Conservation (phyloP, 2,888 invertebrate genomes). For the Stenichneumon culpator region DNA sequence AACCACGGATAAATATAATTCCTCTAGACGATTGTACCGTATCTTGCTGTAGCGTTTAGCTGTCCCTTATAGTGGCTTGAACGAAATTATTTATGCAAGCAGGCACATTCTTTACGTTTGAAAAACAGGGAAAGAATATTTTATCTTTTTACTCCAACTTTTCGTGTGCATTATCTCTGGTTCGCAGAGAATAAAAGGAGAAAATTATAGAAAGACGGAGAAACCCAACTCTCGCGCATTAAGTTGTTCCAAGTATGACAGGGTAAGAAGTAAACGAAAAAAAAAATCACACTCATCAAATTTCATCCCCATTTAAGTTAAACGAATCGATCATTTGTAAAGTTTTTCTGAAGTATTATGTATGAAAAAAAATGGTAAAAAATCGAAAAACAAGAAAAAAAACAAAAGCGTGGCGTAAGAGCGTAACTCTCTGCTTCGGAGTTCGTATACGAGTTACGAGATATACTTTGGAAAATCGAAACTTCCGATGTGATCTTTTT, state of each 20-base stretch:
- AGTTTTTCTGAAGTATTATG: slow-evolving; percentile 81
- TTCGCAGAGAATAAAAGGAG: slow-evolving; percentile 11
- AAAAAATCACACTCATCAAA: slow-evolving; percentile 70
- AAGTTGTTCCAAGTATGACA: slow-evolving; percentile 68
- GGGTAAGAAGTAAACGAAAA: slow-evolving; percentile 39
- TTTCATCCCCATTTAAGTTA: slow-evolving; percentile 78
- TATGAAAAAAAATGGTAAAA: slow-evolving; percentile 41
- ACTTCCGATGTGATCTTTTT: slow-evolving; percentile 77
- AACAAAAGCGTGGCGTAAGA: slow-evolving; percentile 18
- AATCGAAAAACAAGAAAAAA: slow-evolving; percentile 29
- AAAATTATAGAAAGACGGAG: slow-evolving; percentile 12
- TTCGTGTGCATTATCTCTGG: slow-evolving; percentile 28
- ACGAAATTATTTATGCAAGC: slow-evolving; percentile 55
- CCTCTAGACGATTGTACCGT: slow-evolving; percentile 48
- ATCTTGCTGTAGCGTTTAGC: slow-evolving; percentile 46
- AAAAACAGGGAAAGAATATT: neutral
- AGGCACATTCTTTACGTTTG: slow-evolving; percentile 36
- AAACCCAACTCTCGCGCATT: slow-evolving; percentile 64
- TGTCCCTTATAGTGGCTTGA: slow-evolving; percentile 52
- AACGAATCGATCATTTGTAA: slow-evolving; percentile 74
- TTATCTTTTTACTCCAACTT: slow-evolving; percentile 23
- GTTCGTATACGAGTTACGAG: slow-evolving; percentile 71
- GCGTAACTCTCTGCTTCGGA: slow-evolving; percentile 45
- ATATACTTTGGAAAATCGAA: slow-evolving; percentile 77
- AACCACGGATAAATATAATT: slow-evolving; percentile 34